Percentiles rank a stretch among this genome's conserved stretches.
Conservation (phyloP, 2,888 invertebrate genomes). For the Oscheius sp. region DNA sequence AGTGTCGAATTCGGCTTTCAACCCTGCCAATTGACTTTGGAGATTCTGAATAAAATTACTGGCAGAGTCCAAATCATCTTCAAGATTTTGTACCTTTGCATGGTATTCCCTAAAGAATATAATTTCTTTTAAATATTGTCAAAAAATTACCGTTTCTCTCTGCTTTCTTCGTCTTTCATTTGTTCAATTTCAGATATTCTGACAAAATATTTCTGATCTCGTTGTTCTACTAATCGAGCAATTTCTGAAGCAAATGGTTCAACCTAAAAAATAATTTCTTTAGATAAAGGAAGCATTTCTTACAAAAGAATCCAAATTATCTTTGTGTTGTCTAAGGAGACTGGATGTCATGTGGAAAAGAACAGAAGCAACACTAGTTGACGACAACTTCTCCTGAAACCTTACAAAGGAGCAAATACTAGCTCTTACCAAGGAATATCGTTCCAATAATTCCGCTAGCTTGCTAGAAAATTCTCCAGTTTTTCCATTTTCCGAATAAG, state of each 20-base stretch:
- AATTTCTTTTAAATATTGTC: background rate
- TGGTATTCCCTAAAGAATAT: background rate
- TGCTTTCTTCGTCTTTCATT: conserved; percentile 3
- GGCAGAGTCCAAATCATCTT: background rate
- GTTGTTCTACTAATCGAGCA: background rate
- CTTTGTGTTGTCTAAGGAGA: background rate
- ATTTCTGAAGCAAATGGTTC: background rate
- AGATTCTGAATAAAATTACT: background rate
- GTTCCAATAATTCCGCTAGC: background rate
- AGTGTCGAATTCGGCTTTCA: background rate
- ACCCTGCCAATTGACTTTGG: background rate
- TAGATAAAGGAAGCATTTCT: too few relatives aligned
- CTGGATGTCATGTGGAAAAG: background rate
- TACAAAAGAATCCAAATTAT: too few relatives aligned
- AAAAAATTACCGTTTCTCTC: background rate
- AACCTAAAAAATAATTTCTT: background rate
- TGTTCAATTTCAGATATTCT: background rate
- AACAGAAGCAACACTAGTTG: background rate
- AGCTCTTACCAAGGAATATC: background rate
- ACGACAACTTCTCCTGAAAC: background rate
- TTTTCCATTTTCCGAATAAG: background rate
- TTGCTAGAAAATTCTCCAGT: background rate
- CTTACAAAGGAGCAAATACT: background rate
- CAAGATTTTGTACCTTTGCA: background rate
- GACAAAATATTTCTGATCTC: background rate